Evolutionary conservation across 2,113 vertebrate species (phyloP), one percentile per base, ranked within the genome.

Genomic region (Sander lucioperca): DNA sequence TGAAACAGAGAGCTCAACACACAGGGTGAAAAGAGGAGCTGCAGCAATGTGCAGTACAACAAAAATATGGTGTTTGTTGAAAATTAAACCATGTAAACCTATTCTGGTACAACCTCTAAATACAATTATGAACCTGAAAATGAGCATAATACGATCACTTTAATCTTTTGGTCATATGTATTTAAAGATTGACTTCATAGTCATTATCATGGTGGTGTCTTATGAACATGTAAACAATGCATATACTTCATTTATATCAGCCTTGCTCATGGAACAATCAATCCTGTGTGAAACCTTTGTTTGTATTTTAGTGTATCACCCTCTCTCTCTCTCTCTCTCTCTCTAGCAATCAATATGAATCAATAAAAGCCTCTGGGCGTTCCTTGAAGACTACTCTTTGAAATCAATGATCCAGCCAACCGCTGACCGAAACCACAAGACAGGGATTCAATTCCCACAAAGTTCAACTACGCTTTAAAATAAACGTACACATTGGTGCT

Each of bases 361-460:
- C 80, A 71, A 71, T 39, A 59, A 0, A 1, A 56, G 27, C 66
- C 59, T 25, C 27, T 5, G 19, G n/a, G 16, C 6, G 4, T 25
- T 53, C 19, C 69, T 72, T 19, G 12, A 76, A 51, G 5, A 30
- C 21, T 36, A 9, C 27, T 50, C 48, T 80, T 67, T 30, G 14
- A 53, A 68, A 69, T 76, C 53, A 61, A 81, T 82, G 51, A 45
- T 21, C 23, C 45, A 63, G 57, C 4, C 19, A 6, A 53, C 62
- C 50, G 27, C 56, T 23, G 68, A 73, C 63, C 27, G 4, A 45
- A 53, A 68, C 54, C 50, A 23, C 51, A 54, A 43, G n/a, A 58
- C 15, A 56, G 2, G 4, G 13, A 50, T 45, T 59, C n/a, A 0
- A 2, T 33, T 45, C 50, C 13, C 56, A n/a, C 10, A 0, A 25